Evolutionary conservation across 2,113 vertebrate species (phyloP).

Genomic region (Semicossyphus pulcher): DNA sequence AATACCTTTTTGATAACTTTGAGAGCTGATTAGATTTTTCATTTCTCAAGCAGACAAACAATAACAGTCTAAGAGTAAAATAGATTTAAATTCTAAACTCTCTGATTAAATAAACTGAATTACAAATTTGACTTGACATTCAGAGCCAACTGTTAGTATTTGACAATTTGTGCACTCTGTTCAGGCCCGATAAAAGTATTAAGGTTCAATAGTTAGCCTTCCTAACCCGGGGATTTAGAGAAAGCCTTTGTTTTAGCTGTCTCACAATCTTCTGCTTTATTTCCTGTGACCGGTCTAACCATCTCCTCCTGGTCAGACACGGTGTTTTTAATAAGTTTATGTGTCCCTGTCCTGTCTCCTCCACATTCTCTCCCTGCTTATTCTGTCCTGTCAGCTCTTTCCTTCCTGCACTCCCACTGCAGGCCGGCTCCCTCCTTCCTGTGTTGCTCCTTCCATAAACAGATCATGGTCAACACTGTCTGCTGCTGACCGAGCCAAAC

Average conservation of each 20-base stretch:
- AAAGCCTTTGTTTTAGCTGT: neutral
- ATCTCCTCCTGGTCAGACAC: conserved; percentile 8
- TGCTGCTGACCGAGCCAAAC: conserved; percentile 40
- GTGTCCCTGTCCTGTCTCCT: conserved; percentile 51
- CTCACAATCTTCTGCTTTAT: neutral
- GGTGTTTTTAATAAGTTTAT: conserved; percentile 31
- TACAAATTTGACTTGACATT: no score
- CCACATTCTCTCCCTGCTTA: conserved; percentile 50
- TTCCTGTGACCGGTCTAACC: conserved; percentile 12
- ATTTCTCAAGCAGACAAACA: no score
- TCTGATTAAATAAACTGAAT: no score
- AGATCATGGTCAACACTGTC: conserved; percentile 45
- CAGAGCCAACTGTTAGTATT: neutral
- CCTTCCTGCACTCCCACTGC: conserved; percentile 73
- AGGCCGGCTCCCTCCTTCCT: conserved; percentile 63
- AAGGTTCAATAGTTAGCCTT: neutral
- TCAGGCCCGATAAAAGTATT: neutral
- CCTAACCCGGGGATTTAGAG: neutral
- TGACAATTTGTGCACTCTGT: neutral
- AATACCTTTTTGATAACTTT: no score
- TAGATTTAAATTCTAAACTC: no score
- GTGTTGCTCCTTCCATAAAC: conserved; percentile 64
- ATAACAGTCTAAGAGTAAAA: no score
- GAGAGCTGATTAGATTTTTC: no score
- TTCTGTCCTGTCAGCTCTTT: conserved; percentile 74